Conservation (phyloP, 1,140 invertebrate species). For the Amyelois transitella region DNA sequence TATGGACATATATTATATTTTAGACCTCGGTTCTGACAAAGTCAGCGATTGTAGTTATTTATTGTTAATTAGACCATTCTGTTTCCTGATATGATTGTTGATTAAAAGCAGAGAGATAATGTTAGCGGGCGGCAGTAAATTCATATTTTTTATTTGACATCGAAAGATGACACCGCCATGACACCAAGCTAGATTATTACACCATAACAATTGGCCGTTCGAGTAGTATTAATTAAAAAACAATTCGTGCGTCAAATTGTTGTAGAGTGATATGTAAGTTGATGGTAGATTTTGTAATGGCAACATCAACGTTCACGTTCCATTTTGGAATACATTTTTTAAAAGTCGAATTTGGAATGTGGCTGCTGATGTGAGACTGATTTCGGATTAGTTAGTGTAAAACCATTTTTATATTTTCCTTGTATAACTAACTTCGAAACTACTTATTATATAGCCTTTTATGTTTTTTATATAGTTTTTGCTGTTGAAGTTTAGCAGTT, state of each 20-base stretch:
- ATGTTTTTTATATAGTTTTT: slow-evolving; percentile 6
- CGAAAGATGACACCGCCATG: neutral
- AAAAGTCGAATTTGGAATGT: slow-evolving; percentile 24
- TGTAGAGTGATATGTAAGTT: neutral
- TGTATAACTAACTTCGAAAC: neutral
- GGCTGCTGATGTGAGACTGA: slow-evolving; percentile 46
- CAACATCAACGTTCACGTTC: slow-evolving; percentile 43
- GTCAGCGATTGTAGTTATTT: neutral
- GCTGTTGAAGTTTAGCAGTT: neutral
- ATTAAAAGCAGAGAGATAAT: neutral
- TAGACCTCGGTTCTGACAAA: neutral
- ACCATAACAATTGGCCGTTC: neutral
- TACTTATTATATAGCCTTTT: slow-evolving; percentile 1
- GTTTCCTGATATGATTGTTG: neutral
- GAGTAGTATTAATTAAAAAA: neutral
- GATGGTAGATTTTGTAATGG: slow-evolving; percentile 22
- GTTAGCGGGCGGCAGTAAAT: neutral
- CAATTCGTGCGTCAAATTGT: neutral
- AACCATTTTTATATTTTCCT: slow-evolving; percentile 10
- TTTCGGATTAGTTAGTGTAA: slow-evolving; percentile 8
- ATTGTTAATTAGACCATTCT: neutral
- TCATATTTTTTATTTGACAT: too few relatives aligned
- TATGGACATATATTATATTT: neutral
- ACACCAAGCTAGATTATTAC: neutral
- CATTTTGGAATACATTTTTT: slow-evolving; percentile 15